A percentile compares a stretch with the other conserved stretches of the same genome.
Evolutionary conservation across 2,888 invertebrate genomes (phyloP).

Genomic region (Drosophila diplacantha): DNA sequence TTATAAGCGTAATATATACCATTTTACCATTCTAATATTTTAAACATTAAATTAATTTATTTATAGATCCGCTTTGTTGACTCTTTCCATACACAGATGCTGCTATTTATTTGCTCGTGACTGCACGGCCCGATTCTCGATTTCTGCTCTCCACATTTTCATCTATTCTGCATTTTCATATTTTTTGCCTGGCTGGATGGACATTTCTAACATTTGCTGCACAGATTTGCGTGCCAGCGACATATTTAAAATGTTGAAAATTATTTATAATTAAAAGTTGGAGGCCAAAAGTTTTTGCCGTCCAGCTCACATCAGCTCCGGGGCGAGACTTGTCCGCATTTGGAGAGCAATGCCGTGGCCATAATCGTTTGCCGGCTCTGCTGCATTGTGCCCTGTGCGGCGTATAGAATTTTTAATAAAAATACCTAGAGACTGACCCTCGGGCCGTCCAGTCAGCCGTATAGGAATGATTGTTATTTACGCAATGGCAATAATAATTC

Average conservation of each 20-base stretch:
- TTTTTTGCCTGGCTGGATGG: conserved; percentile 21
- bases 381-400: conserved; percentile 25
- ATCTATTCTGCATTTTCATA: conserved; percentile 33
- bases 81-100: background rate
- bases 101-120: background rate
- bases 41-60: background rate
- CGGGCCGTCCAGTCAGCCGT: conserved; percentile 28
- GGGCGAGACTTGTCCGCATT: conserved; percentile 26
- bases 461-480: conserved; percentile 73
- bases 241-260: conserved; percentile 72
- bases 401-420: conserved; percentile 59
- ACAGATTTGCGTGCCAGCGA: conserved; percentile 72
- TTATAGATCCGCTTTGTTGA: background rate
- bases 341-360: conserved; percentile 13
- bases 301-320: conserved; percentile 16
- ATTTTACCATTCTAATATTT: background rate
- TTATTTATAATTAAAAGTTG: conserved; percentile 74
- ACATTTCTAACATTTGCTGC: conserved; percentile 56
- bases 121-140: conserved; percentile 13
- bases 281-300: conserved; percentile 63
- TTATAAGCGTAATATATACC: too few species aligned
- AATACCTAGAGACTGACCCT: conserved; percentile 39
- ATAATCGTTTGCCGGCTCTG: conserved; percentile 23
- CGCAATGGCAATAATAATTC: conserved; percentile 73
- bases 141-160: conserved; percentile 34